Base-by-base conservation (phyloP, 2,888 invertebrate genomes). In the Cepaea hortensis region DNA sequence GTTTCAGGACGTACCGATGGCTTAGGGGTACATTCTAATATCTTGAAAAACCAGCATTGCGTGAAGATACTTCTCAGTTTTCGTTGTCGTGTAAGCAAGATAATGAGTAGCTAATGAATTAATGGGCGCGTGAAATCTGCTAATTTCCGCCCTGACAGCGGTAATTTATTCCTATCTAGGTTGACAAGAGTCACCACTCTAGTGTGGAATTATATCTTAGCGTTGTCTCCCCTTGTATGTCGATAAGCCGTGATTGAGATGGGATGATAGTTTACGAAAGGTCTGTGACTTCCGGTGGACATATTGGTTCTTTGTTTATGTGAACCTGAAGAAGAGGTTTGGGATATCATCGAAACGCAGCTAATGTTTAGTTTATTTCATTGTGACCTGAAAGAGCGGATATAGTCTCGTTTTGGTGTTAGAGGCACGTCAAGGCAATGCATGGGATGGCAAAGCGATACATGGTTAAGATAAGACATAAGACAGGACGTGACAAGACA, bases 101-200 rank as follows among this genome's bases (percentile, higher is more conserved):
- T 77, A 50, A 77, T 77, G 77, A 9, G 48, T 48, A 3, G 6
- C 50, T 77, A 77, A 77, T 77, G 77, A 77, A 50, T 3, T 77
- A 77, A 77, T 77, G 77, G 77, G 5, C 13, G 7, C 50, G 55
- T 13, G 13, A n/a, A 77, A 77, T 50, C 48, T 13, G 18, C 48
- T 20, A 48, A 77, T 50, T 77, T 50, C 20, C 5, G 18, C 18
- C 68, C 15, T 68, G 68, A 68, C 20, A n/a, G 18, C 13, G 11
- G 68, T n/a, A 20, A 68, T 68, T 68, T 18, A 68, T 18, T n/a
- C 68, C 18, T 68, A n/a, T 18, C 18, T 68, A n/a, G 68, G 13
- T 68, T 18, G 5, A 5, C 68, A 68, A 18, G 68, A 68, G n/a
- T 18, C 68, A 68, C 68, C n/a, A 68, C 68, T 18, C n/a, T 68